phyloP scores from a whole-genome alignment of 2,797 vertebrate species.

The Oreortyx pictus region DNA sequence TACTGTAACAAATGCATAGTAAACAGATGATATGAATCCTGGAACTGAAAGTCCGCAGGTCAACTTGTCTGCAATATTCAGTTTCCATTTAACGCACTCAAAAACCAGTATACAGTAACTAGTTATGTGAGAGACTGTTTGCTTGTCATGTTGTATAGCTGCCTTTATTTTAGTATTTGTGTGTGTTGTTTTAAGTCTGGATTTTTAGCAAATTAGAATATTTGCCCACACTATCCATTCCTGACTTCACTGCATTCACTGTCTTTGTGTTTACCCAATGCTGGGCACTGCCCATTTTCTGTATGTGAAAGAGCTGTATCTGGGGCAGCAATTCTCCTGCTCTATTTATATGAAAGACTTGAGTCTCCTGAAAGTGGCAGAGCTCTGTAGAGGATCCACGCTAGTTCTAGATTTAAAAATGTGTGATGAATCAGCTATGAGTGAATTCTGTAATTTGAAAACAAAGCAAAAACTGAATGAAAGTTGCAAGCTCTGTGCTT shows the following conservation, averaged over 20 bases:
- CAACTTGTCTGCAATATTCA: background rate
- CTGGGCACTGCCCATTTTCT: background rate
- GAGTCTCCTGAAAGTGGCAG: background rate
- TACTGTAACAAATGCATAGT: background rate
- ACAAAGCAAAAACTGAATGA: background rate
- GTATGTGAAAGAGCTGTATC: background rate
- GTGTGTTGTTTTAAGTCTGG: background rate
- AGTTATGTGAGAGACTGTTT: background rate
- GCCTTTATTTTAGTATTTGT: background rate
- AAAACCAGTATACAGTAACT: background rate
- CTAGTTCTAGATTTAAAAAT: background rate
- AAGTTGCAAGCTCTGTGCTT: background rate
- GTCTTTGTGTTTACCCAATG: background rate
- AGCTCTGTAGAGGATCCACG: background rate
- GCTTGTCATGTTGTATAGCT: background rate
- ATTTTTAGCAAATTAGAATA: background rate
- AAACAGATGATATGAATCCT: background rate
- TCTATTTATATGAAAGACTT: background rate
- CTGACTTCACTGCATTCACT: background rate
- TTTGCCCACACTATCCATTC: background rate
- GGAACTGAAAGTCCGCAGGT: background rate
- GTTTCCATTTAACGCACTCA: background rate
- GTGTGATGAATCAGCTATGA: background rate
- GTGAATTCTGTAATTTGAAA: background rate
- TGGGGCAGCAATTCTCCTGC: background rate